Evolutionary conservation across 1,140 invertebrate genomes (phyloP), one percentile per base, ranked within the genome.

Genomic region (Drosophila kurseongensis): DNA sequence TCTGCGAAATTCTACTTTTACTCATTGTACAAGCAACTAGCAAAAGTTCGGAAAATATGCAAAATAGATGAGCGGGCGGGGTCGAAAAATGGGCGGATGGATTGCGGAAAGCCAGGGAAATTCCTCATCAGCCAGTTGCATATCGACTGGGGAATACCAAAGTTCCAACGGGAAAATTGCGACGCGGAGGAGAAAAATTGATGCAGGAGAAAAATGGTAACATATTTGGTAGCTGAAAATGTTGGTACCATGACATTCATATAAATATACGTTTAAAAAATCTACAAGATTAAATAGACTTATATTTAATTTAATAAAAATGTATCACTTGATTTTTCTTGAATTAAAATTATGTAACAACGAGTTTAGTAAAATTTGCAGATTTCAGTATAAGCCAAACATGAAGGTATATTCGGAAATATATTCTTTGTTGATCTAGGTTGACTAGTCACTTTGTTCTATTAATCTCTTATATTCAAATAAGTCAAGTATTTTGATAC

Each of bases 1-100:
- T 60, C 55, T 40, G 55, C 47, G 35, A 60, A 56, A 57, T 65
- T 72, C 50, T 18, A 59, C 63, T 59, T 63, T 56, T 62, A 63
- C 67, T 65, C 51, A 50, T 66, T 44, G 48, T 50, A 66, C 47
- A 38, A 59, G 55, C 67, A 62, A 77, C 57, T 65, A 79, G 77
- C 68, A 38, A 55, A 72, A 80, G 78, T 83, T 83, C 58, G 55
- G 62, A 54, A 77, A 83, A 83, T 84, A 84, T 84, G 75, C 80
- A 82, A 78, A 82, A 63, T 38, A 78, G 75, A 75, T 75, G 71
- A 67, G 54, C 71, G 29, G 36, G 47, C 14, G 52, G 52, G 41
- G 35, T 32, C 27, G 47, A 5, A 45, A 40, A 27, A 35, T 23
- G 5, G 51, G 16, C 4, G 42, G 14, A 36, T 16, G 48, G 14